Evolutionary conservation across 2,113 vertebrate species (phyloP).

Genomic region (Seriola aureovittata): DNA sequence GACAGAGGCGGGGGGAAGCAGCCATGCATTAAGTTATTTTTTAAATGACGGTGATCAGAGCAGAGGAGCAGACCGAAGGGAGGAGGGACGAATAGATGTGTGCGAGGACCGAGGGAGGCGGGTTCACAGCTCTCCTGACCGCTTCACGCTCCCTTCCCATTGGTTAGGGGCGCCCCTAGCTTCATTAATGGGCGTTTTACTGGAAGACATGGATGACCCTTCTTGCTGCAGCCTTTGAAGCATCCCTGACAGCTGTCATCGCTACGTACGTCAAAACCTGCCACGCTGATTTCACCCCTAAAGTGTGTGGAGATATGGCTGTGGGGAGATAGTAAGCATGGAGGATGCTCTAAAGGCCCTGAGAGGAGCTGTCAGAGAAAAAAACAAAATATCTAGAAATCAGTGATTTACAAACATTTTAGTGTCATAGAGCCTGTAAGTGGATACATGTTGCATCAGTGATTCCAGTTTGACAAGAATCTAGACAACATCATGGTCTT

Average conservation of each 20-base stretch:
- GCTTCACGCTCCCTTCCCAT: slow-evolving; percentile 46
- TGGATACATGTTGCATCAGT: not conserved
- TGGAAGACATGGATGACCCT: slow-evolving; percentile 50
- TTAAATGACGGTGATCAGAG: slow-evolving; percentile 79
- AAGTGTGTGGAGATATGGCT: slow-evolving; percentile 27
- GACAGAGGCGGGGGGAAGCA: slow-evolving; percentile 34
- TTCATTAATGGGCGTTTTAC: slow-evolving; percentile 49
- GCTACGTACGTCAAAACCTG: slow-evolving; percentile 70
- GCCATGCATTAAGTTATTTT: slow-evolving; percentile 80
- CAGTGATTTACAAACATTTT: not conserved
- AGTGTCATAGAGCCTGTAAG: not conserved
- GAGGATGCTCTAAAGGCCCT: not conserved
- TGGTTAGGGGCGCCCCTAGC: slow-evolving; percentile 53
- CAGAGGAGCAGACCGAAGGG: slow-evolving; percentile 59
- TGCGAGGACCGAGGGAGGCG: slow-evolving; percentile 39
- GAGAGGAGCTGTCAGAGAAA: not conserved
- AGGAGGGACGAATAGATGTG: slow-evolving; percentile 46
- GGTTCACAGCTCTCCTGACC: slow-evolving; percentile 68
- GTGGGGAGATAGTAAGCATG: slow-evolving; percentile 15
- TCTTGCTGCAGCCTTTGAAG: slow-evolving; percentile 57
- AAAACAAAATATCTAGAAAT: slow-evolving; percentile 1
- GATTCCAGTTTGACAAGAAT: not conserved
- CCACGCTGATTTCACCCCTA: slow-evolving; percentile 19
- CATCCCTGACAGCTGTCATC: slow-evolving; percentile 78
- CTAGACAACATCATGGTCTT: not conserved